Evolutionary conservation across 1,140 invertebrate genomes (phyloP).

Genomic region (Monomorium pharaonis): DNA sequence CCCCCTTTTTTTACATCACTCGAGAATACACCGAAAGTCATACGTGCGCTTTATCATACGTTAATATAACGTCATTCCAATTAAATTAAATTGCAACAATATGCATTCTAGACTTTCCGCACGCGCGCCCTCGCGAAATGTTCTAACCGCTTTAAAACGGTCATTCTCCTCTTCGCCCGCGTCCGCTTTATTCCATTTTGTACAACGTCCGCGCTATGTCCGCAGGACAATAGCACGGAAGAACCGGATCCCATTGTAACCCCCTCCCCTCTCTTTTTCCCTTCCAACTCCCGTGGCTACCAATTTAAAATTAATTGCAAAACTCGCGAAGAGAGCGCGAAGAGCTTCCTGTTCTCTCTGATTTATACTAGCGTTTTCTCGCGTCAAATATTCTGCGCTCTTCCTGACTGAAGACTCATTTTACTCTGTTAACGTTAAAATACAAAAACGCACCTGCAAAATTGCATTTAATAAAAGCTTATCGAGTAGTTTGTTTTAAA

Average conservation of each 20-base stretch:
- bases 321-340: constrained; percentile 56
- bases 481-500: not conserved
- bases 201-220: constrained; percentile 52
- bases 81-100: constrained; percentile 62
- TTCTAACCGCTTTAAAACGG: constrained; percentile 63
- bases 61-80: constrained; percentile 46
- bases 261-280: not conserved
- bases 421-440: not conserved
- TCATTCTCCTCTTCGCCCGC: not conserved
- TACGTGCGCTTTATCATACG: constrained; percentile 1
- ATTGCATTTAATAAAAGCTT: not conserved
- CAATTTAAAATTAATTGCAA: constrained; percentile 72
- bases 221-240: constrained; percentile 54
- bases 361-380: constrained; percentile 36
- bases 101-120: constrained; percentile 7
- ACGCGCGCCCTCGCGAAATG: constrained; percentile 39
- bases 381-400: constrained; percentile 42
- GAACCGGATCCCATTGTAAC: constrained; percentile 50
- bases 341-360: constrained; percentile 57
- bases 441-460: not conserved
- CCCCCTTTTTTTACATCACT: no score
- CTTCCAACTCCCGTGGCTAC: constrained; percentile 2
- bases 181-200: constrained; percentile 60
- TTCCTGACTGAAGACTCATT: not conserved
- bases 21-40: not conserved